Base-by-base conservation (phyloP, 2,888 invertebrate genomes). In the Incurvaria masculella region DNA sequence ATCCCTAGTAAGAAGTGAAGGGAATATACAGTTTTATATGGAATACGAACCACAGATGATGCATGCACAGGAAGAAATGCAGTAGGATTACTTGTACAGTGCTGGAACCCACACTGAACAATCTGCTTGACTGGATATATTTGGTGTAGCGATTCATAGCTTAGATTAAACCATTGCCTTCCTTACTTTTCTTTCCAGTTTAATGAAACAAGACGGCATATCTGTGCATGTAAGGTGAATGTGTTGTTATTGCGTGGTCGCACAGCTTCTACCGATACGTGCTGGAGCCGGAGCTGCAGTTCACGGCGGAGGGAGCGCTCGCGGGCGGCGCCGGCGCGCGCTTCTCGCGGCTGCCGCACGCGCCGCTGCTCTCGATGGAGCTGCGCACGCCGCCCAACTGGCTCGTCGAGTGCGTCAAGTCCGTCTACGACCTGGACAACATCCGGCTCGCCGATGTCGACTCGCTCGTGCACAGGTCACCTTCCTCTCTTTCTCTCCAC, bases 361-460 rank as follows among this genome's bases (percentile, higher is more conserved):
- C 94, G 54, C 92, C 97, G 11, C 76, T 99, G 42, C 81, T 99
- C 43, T 99, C 98, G 0, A 86, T 79, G 67, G 78, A 79, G 48
- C 62, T 79, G 56, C 80, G 92, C 58, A 91, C 95, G 14, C 97
- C 97, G 11, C 93, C 97, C 67, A 95, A 95, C 72, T 97, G 97
- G 97, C 81, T 97, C 58, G 95, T 96, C 6, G 95, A 96, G 75
- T 90, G 93, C 52, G 91, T 96, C 45, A 83, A 88, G 56, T 93
- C 96, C 4, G 91, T 94, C 1, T 94, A 97, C 68, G 98, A 98
- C 75, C 82, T 99, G 58, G 99, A 99, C 67, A 99, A 99, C 64
- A 97, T 99, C 52, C 86, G 95, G 51, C 76, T 99, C 52, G 91
- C 94, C 53, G 94, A 96, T 67, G 95, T 97, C 10, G 91, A 92